Conservation (phyloP, 1,140 invertebrate species). For the Monomorium pharaonis region DNA sequence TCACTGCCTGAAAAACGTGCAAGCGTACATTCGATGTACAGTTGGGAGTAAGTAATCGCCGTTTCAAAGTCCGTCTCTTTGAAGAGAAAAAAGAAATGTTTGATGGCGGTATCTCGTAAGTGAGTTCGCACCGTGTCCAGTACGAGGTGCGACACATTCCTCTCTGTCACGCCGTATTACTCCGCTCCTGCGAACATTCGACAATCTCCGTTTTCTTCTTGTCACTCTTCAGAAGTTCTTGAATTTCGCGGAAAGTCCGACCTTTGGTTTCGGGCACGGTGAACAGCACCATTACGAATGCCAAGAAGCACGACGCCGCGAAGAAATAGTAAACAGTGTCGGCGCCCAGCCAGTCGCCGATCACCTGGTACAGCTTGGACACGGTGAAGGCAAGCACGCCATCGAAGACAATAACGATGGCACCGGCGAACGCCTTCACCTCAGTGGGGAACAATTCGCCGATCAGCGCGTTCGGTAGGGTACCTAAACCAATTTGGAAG, state of each 20-base stretch:
- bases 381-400: constrained; percentile 92
- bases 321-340: constrained; percentile 92
- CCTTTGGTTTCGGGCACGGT: constrained; percentile 84
- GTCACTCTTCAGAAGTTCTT: constrained; percentile 70
- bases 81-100: background rate
- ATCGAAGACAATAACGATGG: constrained; percentile 87
- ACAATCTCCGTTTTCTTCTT: background rate
- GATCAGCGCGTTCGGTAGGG: constrained; percentile 90
- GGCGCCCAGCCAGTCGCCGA: constrained; percentile 87
- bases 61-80: constrained; percentile 21
- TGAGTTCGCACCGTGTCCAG: background rate
- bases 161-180: constrained; percentile 33
- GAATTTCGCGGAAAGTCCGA: constrained; percentile 83
- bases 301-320: constrained; percentile 86
- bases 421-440: constrained; percentile 90
- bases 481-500: constrained; percentile 91
- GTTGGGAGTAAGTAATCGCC: constrained; percentile 26
- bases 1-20: background rate
- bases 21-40: constrained; percentile 20
- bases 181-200: background rate
- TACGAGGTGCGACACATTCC: background rate
- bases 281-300: constrained; percentile 79
- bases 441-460: constrained; percentile 92
- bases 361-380: constrained; percentile 90
- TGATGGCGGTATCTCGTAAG: background rate